Conservation (phyloP, 1,140 invertebrate species). For the Brachionus angularis region DNA sequence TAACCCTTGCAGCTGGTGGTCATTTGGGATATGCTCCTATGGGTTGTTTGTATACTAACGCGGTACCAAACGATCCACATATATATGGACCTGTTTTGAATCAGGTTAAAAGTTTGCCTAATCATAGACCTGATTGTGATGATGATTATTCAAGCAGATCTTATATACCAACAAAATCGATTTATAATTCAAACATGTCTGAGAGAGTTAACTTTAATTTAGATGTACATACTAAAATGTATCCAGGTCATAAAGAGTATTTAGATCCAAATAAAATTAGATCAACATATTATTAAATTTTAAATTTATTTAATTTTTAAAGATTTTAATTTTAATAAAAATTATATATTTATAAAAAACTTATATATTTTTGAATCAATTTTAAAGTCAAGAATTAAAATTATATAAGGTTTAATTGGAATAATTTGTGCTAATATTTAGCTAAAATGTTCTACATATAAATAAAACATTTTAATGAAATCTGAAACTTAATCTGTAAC, state of each 20-base stretch:
- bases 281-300: neutral
- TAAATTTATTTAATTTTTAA: neutral
- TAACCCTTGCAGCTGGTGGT: slow-evolving; percentile 37
- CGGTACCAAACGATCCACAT: slow-evolving; percentile 32
- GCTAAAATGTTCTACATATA: too few relatives aligned
- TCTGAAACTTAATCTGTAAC: too few relatives aligned
- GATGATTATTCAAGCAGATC: slow-evolving; percentile 3
- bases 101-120: slow-evolving; percentile 35
- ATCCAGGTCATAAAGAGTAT: slow-evolving; percentile 11
- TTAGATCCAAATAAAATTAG: neutral
- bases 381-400: too few relatives aligned
- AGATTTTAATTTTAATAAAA: neutral
- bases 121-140: slow-evolving; percentile 35
- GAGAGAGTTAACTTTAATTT: slow-evolving; percentile 11
- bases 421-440: too few relatives aligned
- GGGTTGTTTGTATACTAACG: slow-evolving; percentile 13
- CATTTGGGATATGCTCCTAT: slow-evolving; percentile 39
- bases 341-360: neutral
- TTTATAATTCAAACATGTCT: slow-evolving; percentile 18
- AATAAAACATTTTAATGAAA: too few relatives aligned
- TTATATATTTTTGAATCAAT: too few relatives aligned
- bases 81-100: slow-evolving; percentile 23
- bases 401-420: too few relatives aligned
- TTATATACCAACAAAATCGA: slow-evolving; percentile 6
- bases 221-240: neutral